Evolutionary conservation across 2,888 invertebrate species (phyloP), one percentile per base, ranked within the genome.

Genomic region (Dicranocentrus wangi): DNA sequence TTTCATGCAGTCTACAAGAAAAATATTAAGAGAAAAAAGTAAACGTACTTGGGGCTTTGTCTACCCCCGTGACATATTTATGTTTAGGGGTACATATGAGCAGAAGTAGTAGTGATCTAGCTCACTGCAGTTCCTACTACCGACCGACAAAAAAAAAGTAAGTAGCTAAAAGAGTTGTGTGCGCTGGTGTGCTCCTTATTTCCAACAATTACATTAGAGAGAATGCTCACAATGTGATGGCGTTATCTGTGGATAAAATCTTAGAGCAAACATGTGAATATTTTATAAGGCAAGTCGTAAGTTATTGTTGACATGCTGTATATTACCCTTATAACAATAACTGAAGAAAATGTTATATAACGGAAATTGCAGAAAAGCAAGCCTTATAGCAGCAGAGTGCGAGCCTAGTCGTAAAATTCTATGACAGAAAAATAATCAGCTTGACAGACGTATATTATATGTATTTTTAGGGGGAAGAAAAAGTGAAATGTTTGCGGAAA

Each of bases 271-370:
- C n/a, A 19, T 43, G 19, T 43, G 71, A 71, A 71, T 71, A 71
- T 71, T 71, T 71, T 27, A 71, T 71, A 60, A 71, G 58, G 43
- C 39, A 70, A 32, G 39, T 19, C 21, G 25, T 32, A 51, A 58
- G 42, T 55, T 70, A 58, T 70, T 58, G 15, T 51, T 51, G 51
- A 70, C 39, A 70, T 55, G n/a, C n/a, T n/a, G 10, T 32, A 32
- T 10, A 32, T 32, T 32, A 7, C n/a, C 60, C 17, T 10, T 61
- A 69, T 69, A 69, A 55, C 53, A 15, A 39, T 55, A 32, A 23
- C 55, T 23, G 32, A 10, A 32, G 32, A 32, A 32, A 32, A 7
- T 32, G 3, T 32, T 32, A 32, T 10, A 10, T 10, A 32, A 32
- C 32, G 32, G 32, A 32, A 32, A 32, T 32, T 32, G 32, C 32